Evolutionary conservation across 2,888 invertebrate species (phyloP).

Genomic region (Colletes collaris): DNA sequence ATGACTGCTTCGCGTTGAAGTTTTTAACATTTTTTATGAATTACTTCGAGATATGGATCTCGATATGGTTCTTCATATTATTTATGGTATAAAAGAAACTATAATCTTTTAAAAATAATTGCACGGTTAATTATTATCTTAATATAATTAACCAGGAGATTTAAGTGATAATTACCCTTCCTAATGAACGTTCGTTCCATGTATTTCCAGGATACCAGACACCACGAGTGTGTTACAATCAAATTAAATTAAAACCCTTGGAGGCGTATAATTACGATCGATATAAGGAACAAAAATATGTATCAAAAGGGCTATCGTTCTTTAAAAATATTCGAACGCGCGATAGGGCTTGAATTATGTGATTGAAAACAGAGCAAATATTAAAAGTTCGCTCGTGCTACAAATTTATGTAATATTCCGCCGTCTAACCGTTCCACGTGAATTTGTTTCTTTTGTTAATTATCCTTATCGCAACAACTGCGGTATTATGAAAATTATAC

Average conservation of each 20-base stretch:
- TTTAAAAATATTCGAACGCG: slow-evolving; percentile 21
- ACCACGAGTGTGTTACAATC: not conserved
- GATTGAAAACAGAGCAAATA: slow-evolving; percentile 14
- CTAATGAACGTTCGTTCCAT: not conserved
- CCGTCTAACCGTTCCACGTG: not conserved
- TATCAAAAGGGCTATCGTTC: slow-evolving; percentile 1
- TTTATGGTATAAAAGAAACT: not conserved
- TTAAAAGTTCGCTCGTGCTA: slow-evolving; percentile 10
- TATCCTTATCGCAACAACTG: slow-evolving; percentile 26
- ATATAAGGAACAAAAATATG: not conserved
- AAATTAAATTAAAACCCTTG: not conserved
- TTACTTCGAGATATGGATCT: no score
- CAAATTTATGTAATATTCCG: not conserved
- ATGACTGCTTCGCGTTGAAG: no score
- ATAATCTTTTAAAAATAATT: not conserved
- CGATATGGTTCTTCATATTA: no score
- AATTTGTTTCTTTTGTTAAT: slow-evolving; percentile 18
- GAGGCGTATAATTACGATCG: not conserved
- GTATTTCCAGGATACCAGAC: not conserved
- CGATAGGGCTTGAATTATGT: not conserved
- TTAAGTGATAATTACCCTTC: not conserved
- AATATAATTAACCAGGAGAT: not conserved
- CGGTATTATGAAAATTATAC: slow-evolving; percentile 4
- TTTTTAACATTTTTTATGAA: no score
- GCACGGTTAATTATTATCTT: no score